Conservation (phyloP, 2,113 vertebrate species). For the Cisticola juncidis region DNA sequence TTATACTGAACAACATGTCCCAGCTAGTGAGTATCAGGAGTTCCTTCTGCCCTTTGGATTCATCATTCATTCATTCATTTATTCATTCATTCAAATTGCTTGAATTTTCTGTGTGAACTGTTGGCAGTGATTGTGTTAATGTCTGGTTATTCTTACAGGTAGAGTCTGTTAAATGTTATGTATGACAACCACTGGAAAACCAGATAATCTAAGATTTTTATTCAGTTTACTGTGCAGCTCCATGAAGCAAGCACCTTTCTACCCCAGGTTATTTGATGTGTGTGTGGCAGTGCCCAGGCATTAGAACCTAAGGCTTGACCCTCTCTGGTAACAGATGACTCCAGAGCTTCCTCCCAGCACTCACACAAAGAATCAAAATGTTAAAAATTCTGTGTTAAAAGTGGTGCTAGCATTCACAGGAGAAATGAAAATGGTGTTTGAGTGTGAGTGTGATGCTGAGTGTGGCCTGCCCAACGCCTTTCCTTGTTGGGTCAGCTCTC, state of each 20-base stretch:
- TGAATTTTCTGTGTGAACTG: not conserved
- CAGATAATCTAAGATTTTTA: not conserved
- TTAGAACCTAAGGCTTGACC: not conserved
- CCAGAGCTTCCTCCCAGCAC: not conserved
- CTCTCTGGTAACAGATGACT: not conserved
- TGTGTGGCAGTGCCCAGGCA: not conserved
- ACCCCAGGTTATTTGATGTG: not conserved
- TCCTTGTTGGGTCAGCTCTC: not conserved
- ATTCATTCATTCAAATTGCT: too few relatives aligned
- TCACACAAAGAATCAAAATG: not conserved
- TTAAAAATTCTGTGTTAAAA: not conserved
- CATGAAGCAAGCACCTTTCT: not conserved
- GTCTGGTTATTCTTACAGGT: not conserved
- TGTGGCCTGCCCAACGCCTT: not conserved
- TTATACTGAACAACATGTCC: slow-evolving; percentile 96
- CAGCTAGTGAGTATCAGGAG: slow-evolving; percentile 85
- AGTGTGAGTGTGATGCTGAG: not conserved
- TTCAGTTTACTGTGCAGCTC: not conserved
- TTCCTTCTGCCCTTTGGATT: not conserved
- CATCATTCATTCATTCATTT: too few relatives aligned
- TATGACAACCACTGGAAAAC: not conserved
- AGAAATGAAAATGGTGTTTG: not conserved
- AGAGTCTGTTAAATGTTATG: not conserved
- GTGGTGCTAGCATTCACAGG: not conserved
- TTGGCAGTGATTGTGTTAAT: not conserved